These are phyloP conservation scores for Ectobius pallidus DNA, from an alignment of 2,888 invertebrate genomes.

Conservation along the genomic window DNA sequence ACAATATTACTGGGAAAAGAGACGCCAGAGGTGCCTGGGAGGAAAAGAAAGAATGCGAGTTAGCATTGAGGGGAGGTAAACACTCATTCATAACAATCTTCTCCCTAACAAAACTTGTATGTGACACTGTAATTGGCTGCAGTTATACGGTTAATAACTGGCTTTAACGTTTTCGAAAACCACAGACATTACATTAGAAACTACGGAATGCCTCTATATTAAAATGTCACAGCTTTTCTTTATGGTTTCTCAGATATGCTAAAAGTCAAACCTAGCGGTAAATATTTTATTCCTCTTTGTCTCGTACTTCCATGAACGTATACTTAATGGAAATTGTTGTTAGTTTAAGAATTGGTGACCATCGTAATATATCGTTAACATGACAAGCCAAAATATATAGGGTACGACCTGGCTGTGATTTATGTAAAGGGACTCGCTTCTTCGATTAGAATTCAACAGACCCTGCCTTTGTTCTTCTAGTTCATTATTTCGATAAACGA, in stretches of 20 bases:
- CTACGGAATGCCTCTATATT: slow-evolving; percentile 18
- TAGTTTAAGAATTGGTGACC: neutral
- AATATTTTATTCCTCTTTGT: slow-evolving; percentile 13
- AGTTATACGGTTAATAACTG: slow-evolving; percentile 35
- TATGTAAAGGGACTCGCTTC: no score
- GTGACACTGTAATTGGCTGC: slow-evolving; percentile 36
- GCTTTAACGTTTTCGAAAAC: slow-evolving; percentile 25
- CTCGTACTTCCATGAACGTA: neutral
- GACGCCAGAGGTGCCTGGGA: neutral
- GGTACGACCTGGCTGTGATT: no score
- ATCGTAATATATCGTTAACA: neutral
- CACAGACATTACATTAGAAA: slow-evolving; percentile 23
- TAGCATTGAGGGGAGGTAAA: neutral
- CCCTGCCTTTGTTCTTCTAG: no score
- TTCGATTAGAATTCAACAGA: no score
- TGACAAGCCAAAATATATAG: no score
- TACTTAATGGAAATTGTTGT: slow-evolving; percentile 1
- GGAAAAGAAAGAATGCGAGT: slow-evolving; percentile 2
- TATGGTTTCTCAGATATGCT: slow-evolving; percentile 12
- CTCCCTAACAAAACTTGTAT: neutral
- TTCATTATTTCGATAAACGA: no score
- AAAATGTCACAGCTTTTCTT: slow-evolving; percentile 31
- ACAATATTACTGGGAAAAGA: neutral
- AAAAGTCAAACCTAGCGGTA: slow-evolving; percentile 14
- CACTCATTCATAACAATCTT: neutral